phyloP scores from a whole-genome alignment of 2,888 invertebrate species.

The Rhamnusium bicolor region DNA sequence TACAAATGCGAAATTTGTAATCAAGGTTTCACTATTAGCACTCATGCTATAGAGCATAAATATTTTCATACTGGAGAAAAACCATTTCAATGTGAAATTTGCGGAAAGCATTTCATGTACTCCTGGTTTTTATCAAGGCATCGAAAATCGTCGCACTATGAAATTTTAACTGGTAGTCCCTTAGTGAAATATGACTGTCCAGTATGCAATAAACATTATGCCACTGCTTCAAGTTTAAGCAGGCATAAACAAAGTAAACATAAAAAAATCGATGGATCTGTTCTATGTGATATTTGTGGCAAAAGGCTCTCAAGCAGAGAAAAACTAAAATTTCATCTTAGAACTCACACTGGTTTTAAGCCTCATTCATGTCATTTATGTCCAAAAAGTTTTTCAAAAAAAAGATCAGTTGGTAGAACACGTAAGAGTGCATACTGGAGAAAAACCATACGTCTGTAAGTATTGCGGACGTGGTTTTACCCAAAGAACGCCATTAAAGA shows the following conservation, averaged over 20 bases:
- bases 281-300: slow-evolving; percentile 75
- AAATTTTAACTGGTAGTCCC: slow-evolving; percentile 66
- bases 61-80: slow-evolving; percentile 73
- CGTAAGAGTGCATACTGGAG: slow-evolving; percentile 60
- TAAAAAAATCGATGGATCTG: slow-evolving; percentile 69
- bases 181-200: slow-evolving; percentile 66
- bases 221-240: slow-evolving; percentile 63
- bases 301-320: slow-evolving; percentile 71
- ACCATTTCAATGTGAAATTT: slow-evolving; percentile 56
- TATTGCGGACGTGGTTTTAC: slow-evolving; percentile 67
- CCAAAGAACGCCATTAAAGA: slow-evolving; percentile 75
- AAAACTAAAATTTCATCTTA: slow-evolving; percentile 65
- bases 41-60: slow-evolving; percentile 59
- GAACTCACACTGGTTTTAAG: slow-evolving; percentile 70
- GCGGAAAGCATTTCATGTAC: slow-evolving; percentile 73
- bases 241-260: slow-evolving; percentile 62
- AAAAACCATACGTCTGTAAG: slow-evolving; percentile 68
- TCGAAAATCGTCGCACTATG: slow-evolving; percentile 72
- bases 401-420: slow-evolving; percentile 69
- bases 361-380: slow-evolving; percentile 68
- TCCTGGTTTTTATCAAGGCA: slow-evolving; percentile 74
- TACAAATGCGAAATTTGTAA: slow-evolving; percentile 60
- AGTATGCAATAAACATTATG: slow-evolving; percentile 67
- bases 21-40: slow-evolving; percentile 56
- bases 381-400: slow-evolving; percentile 72